phyloP scores from a whole-genome alignment of 2,113 vertebrate species.

The Psettodes erumei region DNA sequence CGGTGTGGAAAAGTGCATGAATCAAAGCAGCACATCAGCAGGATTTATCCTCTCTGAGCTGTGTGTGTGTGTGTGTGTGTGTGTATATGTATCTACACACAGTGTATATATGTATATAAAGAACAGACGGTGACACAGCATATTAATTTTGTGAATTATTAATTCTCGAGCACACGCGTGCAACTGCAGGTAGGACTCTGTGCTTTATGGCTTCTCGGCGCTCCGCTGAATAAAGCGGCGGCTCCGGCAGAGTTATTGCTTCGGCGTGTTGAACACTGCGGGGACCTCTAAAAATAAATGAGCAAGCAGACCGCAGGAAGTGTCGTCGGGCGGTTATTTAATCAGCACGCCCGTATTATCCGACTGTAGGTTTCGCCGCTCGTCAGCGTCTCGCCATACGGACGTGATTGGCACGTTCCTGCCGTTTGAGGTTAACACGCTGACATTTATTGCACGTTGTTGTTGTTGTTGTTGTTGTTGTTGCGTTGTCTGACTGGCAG shows the following conservation, averaged over 20 bases:
- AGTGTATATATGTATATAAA: conserved; percentile 31
- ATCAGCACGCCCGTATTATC: conserved; percentile 64
- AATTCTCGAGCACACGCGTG: conserved; percentile 36
- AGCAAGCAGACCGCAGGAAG: conserved; percentile 56
- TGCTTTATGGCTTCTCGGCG: conserved; percentile 43
- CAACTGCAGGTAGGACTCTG: conserved; percentile 52
- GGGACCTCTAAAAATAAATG: conserved; percentile 74
- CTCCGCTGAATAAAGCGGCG: conserved; percentile 60
- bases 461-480: too few species aligned
- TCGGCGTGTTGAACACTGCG: conserved; percentile 68
- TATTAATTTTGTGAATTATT: conserved; percentile 63
- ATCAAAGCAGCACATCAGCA: conserved; percentile 37
- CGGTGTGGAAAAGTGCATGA: conserved; percentile 28
- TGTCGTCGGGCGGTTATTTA: conserved; percentile 69
- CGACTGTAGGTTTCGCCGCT: conserved; percentile 30
- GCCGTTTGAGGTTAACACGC: conserved; percentile 21
- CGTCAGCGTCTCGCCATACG: conserved; percentile 14
- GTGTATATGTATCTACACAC: too few species aligned
- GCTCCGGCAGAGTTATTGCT: conserved; percentile 68
- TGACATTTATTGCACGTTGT: conserved; percentile 26
- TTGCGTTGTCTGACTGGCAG: conserved; percentile 32
- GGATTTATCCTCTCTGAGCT: conserved; percentile 54
- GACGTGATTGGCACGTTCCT: conserved; percentile 33
- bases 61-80: too few species aligned
- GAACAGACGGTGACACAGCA: conserved; percentile 26